Evolutionary conservation across 2,797 vertebrate species (phyloP), one percentile per base, ranked within the genome.

Genomic region (Monodelphis domestica): DNA sequence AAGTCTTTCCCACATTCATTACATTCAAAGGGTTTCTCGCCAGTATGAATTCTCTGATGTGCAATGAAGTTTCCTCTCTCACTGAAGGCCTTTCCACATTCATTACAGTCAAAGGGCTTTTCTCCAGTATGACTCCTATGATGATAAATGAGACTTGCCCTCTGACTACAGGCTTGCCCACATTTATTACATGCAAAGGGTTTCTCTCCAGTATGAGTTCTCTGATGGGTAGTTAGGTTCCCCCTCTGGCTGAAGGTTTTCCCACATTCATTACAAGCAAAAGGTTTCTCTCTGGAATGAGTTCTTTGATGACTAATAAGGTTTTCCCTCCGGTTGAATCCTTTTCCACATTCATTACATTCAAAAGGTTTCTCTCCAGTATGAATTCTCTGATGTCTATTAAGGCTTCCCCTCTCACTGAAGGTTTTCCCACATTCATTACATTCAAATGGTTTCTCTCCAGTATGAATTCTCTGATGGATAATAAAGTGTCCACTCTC

Each of bases 391-490:
- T 94, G 54, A 63, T 93, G 89, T 89, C 4, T 0, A 78, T n/a
- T 84, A 54, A 96, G 84, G 54, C 78, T 90, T 89, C 63, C 94
- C 51, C 55, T 95, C 52, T 0, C 1, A 63, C 30, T 89, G 9
- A 94, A 94, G n/a, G 51, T 53, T 92, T 93, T 96, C 56, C 95
- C 94, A 53, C 95, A 95, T 50, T 92, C 89, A 1, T n/a, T 55
- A 89, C 94, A 95, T n/a, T 92, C 21, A 7, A 53, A 96, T 63
- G 94, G 55, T 51, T 92, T 93, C 54, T 94, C 91, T 54, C 91
- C 90, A 2, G 94, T 96, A 45, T 97, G 95, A 56, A 91, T 96
- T 59, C 93, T 94, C 93, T 96, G 95, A 92, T 97, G 96, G 54
- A 94, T 94, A 57, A 95, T 93, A 45, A 96, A 87, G 54, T 95